Evolutionary conservation across 1,140 invertebrate species (phyloP).

Genomic region (Pachyrhynchus sulphureomaculatus): DNA sequence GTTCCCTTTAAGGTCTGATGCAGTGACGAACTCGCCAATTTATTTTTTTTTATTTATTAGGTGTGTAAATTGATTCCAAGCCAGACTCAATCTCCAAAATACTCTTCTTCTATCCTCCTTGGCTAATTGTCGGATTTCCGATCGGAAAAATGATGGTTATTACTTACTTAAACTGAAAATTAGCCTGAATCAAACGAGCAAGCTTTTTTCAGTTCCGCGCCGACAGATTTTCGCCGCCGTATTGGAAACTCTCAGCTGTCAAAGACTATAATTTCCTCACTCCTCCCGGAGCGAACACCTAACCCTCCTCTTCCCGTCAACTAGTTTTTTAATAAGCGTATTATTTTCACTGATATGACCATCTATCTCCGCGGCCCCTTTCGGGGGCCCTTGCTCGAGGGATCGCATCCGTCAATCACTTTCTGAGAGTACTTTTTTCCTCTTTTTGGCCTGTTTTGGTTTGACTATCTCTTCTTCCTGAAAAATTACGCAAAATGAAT

Average conservation of each 20-base stretch:
- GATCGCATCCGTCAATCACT: constrained; percentile 69
- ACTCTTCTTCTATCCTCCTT: no score
- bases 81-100: no score
- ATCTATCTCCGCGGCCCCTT: constrained; percentile 3
- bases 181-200: no score
- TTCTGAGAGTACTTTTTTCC: constrained; percentile 85
- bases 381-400: neutral
- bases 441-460: constrained; percentile 80
- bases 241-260: constrained; percentile 1
- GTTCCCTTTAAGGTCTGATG: no score
- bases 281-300: constrained; percentile 17
- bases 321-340: constrained; percentile 24
- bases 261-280: constrained; percentile 18
- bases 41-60: no score
- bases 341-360: constrained; percentile 39
- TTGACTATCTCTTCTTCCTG: constrained; percentile 83
- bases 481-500: constrained; percentile 28
- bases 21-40: no score
- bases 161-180: no score
- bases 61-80: no score
- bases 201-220: neutral
- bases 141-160: no score
- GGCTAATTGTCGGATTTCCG: no score
- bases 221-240: neutral
- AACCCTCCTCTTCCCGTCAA: constrained; percentile 22